Conservation (phyloP, 2,113 vertebrate genomes). For the Calyptomena viridis region DNA sequence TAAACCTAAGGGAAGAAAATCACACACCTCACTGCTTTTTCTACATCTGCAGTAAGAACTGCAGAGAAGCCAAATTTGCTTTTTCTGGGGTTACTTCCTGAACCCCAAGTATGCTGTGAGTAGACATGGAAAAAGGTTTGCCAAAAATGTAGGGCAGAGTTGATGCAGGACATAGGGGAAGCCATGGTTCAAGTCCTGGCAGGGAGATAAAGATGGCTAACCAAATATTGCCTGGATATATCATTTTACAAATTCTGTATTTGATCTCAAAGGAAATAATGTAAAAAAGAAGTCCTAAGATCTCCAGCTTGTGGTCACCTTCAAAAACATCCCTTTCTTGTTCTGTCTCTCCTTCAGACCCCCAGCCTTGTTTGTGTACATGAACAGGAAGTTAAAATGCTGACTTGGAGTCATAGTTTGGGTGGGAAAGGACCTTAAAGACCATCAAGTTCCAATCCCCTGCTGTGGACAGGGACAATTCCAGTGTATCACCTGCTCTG, state of each 20-base stretch:
- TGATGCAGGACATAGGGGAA: neutral
- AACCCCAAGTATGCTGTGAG: neutral
- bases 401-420: neutral
- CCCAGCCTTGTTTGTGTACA: neutral
- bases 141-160: neutral
- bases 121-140: neutral
- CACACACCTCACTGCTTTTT: neutral
- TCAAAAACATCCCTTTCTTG: neutral
- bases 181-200: neutral
- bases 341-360: neutral
- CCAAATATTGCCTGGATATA: neutral
- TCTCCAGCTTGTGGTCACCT: neutral
- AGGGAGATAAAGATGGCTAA: neutral
- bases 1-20: neutral
- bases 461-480: neutral
- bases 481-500: neutral
- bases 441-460: neutral
- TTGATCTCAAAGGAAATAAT: neutral
- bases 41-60: neutral
- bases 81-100: neutral
- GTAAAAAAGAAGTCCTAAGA: neutral
- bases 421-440: neutral
- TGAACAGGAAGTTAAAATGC: neutral
- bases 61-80: neutral
- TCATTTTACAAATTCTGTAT: neutral